Evolutionary conservation across 2,888 invertebrate species (phyloP), one percentile per base, ranked within the genome.

Genomic region (Empis livida): DNA sequence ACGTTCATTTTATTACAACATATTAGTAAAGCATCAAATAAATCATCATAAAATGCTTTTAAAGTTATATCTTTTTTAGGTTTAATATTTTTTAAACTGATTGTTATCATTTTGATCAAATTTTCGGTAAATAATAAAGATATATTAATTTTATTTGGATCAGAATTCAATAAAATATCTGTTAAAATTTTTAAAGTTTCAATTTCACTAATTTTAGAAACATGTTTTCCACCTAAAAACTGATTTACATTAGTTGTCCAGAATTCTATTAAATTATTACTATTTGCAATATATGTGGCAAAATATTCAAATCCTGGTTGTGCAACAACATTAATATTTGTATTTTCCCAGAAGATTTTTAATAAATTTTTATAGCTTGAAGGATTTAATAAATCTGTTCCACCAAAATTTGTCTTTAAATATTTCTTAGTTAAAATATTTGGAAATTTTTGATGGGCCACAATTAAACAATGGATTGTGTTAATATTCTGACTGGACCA

Each of bases 291-390:
- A 54, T 73, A 68, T 43, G 67, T 65, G 27, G 75, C 75, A 55
- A 84, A 74, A 53, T 73, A 64, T 54, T 78, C 75, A 61, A 78
- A 81, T 40, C 82, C 71, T 17, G 84, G 84, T 64, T 84, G 83
- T 49, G 67, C 71, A 48, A 76, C 71, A 44, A 75, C 68, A 47
- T 57, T 51, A 1, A 54, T 57, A 35, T 59, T 56, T 16, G 55
- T 59, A 23, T 55, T 57, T 16, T 82, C 82, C 73, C 80, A 74
- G 53, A 84, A 68, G 55, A 83, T 73, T 54, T 76, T 76, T 57
- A 73, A 68, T 35, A 84, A 63, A 49, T 71, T 64, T 48, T 70
- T 64, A 43, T 79, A 70, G 55, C 77, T 77, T 45, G 78, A 76
- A 51, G 74, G 70, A 58, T 74, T 73, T 32, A 83, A 62, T 27